These are phyloP conservation scores for Okapia johnstoni DNA, from an alignment of 2,113 vertebrate genomes.

Conservation along the genomic window DNA sequence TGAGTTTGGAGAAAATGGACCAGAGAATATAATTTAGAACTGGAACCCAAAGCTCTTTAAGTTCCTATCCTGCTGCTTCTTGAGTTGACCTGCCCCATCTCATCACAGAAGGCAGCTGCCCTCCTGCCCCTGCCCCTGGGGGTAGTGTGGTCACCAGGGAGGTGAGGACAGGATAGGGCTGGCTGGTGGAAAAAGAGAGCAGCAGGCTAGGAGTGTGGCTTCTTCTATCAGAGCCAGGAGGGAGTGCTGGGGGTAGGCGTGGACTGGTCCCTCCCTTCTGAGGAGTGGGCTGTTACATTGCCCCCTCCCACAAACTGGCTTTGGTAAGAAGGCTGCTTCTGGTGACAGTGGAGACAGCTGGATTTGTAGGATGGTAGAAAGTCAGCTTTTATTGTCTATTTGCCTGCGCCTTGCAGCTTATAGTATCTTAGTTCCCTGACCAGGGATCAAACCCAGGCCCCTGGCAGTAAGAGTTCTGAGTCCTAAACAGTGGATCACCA, in stretches of 20 bases:
- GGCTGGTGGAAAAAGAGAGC: background rate
- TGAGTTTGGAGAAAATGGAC: background rate
- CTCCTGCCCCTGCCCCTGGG: rapidly evolving
- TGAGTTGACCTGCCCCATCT: background rate
- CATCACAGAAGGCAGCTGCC: background rate
- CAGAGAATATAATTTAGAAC: background rate
- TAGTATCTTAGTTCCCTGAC: background rate
- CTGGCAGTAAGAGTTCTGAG: background rate
- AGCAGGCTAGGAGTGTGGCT: too few species aligned
- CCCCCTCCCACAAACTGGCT: background rate
- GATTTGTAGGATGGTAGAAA: background rate
- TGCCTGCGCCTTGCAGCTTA: background rate
- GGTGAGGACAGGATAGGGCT: background rate
- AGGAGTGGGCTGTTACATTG: background rate
- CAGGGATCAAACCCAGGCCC: background rate
- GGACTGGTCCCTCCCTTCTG: background rate
- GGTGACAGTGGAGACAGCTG: background rate
- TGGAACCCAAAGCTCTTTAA: background rate
- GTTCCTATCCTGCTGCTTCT: background rate
- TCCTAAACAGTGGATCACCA: background rate
- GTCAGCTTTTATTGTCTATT: background rate
- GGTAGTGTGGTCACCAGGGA: background rate
- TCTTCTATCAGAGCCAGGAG: background rate
- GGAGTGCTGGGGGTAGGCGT: background rate
- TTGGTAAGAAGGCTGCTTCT: background rate